These are phyloP conservation scores for Sebastiscus tertius DNA, from an alignment of 2,797 vertebrate genomes.

Conservation along the genomic window DNA sequence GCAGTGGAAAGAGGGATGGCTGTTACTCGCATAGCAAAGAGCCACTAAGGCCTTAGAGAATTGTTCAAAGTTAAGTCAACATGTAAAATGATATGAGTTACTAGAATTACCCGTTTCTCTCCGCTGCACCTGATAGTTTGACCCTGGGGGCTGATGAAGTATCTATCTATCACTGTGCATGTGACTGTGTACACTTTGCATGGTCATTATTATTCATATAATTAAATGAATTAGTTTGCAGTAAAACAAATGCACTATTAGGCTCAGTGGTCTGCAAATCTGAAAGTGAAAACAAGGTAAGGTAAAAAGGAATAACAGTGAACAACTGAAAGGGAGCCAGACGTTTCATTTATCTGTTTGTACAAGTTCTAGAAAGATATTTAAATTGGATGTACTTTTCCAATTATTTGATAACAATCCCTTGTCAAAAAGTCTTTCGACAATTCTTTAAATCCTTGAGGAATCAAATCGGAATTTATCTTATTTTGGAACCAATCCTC, in stretches of 20 bases:
- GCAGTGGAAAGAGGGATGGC: constrained; percentile 2
- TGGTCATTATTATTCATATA: background rate
- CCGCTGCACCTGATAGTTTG: background rate
- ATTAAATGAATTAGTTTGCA: background rate
- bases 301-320: constrained; percentile 10
- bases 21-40: background rate
- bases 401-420: constrained; percentile 82
- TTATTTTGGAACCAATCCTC: constrained; percentile 75
- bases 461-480: constrained; percentile 71
- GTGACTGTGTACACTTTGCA: background rate
- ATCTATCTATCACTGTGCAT: constrained; percentile 9
- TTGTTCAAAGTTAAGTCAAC: constrained; percentile 14
- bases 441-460: constrained; percentile 68
- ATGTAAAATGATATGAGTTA: constrained; percentile 14
- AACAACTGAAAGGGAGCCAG: constrained; percentile 9
- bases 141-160: background rate
- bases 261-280: background rate
- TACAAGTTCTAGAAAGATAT: constrained; percentile 63
- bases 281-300: constrained; percentile 17
- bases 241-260: background rate
- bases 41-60: background rate
- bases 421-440: constrained; percentile 70
- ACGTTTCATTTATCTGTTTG: constrained; percentile 53
- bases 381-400: constrained; percentile 74
- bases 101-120: constrained; percentile 4